Evolutionary conservation across 1,140 invertebrate species (phyloP).

Genomic region (Gonioctena quinquepunctata): DNA sequence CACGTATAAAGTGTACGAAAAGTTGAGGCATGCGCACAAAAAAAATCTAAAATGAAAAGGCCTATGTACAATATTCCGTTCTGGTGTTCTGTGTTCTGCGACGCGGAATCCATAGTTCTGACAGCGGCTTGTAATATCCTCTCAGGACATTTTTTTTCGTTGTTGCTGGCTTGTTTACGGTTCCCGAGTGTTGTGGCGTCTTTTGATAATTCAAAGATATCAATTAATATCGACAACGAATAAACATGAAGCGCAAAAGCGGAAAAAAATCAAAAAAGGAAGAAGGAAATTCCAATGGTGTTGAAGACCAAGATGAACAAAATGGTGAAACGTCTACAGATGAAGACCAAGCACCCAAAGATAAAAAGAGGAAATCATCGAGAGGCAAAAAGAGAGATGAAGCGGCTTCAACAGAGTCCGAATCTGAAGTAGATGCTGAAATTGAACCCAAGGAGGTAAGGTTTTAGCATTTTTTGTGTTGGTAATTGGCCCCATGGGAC

Average conservation of each 20-base stretch:
- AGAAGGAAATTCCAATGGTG: slow-evolving; percentile 19
- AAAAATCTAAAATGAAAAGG: no score
- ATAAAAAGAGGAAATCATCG: slow-evolving; percentile 21
- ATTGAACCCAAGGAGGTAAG: slow-evolving; percentile 1
- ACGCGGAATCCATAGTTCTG: no score
- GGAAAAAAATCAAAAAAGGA: slow-evolving; percentile 15
- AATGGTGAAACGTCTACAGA: slow-evolving; percentile 20
- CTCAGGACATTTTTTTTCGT: no score
- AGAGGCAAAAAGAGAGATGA: slow-evolving; percentile 22
- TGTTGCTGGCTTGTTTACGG: no score
- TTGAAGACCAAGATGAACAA: slow-evolving; percentile 11
- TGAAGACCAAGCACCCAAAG: slow-evolving; percentile 11
- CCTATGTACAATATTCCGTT: no score
- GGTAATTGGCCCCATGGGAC: no score
- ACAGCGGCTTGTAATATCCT: no score
- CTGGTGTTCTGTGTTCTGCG: no score
- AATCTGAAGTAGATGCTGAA: slow-evolving; percentile 11
- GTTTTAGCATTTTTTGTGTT: no score
- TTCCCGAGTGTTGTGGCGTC: neutral
- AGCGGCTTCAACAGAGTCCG: neutral
- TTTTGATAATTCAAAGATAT: neutral
- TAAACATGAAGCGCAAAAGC: slow-evolving; percentile 27
- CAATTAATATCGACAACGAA: neutral
- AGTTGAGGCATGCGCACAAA: no score
- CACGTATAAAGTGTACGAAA: no score